A percentile compares a stretch with the other conserved stretches of the same genome.
These are phyloP conservation scores for Chaetoderma sp. DNA, from an alignment of 2,888 invertebrate species.

Conservation along the genomic window DNA sequence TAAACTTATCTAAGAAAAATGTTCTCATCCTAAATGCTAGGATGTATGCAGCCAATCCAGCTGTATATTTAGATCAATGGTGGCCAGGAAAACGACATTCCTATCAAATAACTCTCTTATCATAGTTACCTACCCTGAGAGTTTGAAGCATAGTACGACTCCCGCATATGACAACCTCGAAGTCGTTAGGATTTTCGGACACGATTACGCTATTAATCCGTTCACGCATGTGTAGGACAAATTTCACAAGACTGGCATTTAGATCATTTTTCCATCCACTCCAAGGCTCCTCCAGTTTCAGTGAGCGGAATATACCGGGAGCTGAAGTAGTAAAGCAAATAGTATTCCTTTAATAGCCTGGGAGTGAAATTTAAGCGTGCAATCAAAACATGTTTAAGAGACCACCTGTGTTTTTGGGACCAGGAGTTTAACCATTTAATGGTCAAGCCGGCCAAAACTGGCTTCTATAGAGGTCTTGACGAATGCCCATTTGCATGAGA, in stretches of 20 bases:
- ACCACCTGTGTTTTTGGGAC: too few species aligned
- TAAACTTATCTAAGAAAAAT: not conserved
- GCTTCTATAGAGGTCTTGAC: too few species aligned
- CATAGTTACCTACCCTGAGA: conserved; percentile 45
- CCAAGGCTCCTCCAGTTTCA: conserved; percentile 46
- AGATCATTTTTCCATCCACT: conserved; percentile 48
- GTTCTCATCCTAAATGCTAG: not conserved
- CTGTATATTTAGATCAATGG: too few species aligned
- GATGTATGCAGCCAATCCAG: not conserved
- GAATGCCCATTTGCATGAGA: too few species aligned
- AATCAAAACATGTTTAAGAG: not conserved
- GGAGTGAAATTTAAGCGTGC: not conserved
- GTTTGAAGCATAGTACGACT: conserved; percentile 44
- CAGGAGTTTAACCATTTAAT: too few species aligned
- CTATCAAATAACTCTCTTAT: too few species aligned
- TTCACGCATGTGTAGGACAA: conserved; percentile 52
- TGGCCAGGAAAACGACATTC: not conserved
- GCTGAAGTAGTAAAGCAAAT: conserved; percentile 20
- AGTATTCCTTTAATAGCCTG: not conserved
- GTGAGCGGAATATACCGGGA: conserved; percentile 51
- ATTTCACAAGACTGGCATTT: conserved; percentile 40
- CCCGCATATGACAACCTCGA: conserved; percentile 56
- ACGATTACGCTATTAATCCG: conserved; percentile 44
- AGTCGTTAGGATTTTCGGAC: conserved; percentile 50
- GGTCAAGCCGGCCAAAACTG: too few species aligned